Conservation (phyloP, 2,888 invertebrate species). For the Drosophila borealis region DNA sequence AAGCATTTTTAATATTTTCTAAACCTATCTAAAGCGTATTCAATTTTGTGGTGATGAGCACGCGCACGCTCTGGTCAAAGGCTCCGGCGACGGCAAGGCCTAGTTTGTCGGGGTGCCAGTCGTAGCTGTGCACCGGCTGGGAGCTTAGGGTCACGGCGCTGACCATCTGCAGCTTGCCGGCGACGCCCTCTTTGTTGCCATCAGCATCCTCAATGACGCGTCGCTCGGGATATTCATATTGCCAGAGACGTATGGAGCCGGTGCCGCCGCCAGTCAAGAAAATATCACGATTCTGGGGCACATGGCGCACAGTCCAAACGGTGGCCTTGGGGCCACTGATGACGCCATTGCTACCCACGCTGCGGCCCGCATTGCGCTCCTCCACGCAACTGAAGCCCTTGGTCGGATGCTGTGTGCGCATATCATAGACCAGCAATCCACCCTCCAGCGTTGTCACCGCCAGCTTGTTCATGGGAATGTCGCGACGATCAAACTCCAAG, state of each 20-base stretch:
- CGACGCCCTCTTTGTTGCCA: slow-evolving; percentile 90
- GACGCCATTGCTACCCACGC: slow-evolving; percentile 84
- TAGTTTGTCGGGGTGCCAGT: slow-evolving; percentile 96
- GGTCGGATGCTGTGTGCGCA: slow-evolving; percentile 93
- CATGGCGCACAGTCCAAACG: slow-evolving; percentile 94
- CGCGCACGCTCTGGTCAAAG: slow-evolving; percentile 95
- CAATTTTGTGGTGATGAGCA: slow-evolving; percentile 95
- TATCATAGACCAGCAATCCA: slow-evolving; percentile 94
- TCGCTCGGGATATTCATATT: slow-evolving; percentile 95
- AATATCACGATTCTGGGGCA: slow-evolving; percentile 97
- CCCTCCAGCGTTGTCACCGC: slow-evolving; percentile 96
- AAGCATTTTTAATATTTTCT: slow-evolving; percentile 14
- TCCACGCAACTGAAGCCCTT: slow-evolving; percentile 92
- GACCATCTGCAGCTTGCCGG: slow-evolving; percentile 90
- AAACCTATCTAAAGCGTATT: slow-evolving; percentile 86
- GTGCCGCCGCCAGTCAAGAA: slow-evolving; percentile 96
- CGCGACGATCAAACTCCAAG: slow-evolving; percentile 95
- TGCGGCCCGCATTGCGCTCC: slow-evolving; percentile 84
- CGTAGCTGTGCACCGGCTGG: slow-evolving; percentile 95
- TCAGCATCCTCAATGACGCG: slow-evolving; percentile 90
- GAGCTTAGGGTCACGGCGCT: slow-evolving; percentile 93
- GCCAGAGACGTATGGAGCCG: slow-evolving; percentile 97
- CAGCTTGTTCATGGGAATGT: slow-evolving; percentile 97
- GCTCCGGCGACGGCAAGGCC: slow-evolving; percentile 95
- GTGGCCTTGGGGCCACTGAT: slow-evolving; percentile 91